Evolutionary conservation across 2,113 vertebrate species (phyloP), one percentile per base, ranked within the genome.

Genomic region (Symphodus melops): DNA sequence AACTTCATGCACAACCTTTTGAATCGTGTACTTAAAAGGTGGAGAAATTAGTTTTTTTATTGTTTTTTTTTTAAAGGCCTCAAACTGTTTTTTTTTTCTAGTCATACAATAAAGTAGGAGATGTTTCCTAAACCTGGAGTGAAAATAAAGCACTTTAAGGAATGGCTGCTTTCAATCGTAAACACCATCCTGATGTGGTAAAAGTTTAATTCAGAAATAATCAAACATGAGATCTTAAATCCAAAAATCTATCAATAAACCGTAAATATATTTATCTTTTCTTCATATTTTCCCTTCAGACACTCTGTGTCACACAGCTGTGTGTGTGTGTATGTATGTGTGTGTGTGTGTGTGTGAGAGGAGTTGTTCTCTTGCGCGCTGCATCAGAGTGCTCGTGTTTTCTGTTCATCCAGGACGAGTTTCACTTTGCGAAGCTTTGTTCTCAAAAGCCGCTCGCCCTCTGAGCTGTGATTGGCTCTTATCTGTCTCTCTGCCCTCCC

Each of bases 381-480:
- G 64, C 56, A 33, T 58, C 75, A 41, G 52, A 46, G 68, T 4
- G n/a, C 79, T 82, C 28, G 1, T 6, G 28, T 48, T 19, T 6
- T 81, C 48, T 16, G 57, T 2, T 75, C 65, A 65, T 85, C 82
- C n/a, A 56, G 78, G 52, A 72, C 86, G 69, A 77, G 28, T 53
- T 61, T 81, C 48, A 14, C 33, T 64, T 78, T 82, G 78, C 16
- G 80, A 79, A 72, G 73, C 60, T 19, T 81, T 52, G 66, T 62
- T 49, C 16, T 48, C 46, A 16, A 48, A 33, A 48, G n/a, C 16
- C 46, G 14, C 5, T 72, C 12, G 41, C 42, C 23, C 77, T 44
- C 69, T 49, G 53, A 55, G 84, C 84, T 82, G 75, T 36, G 88
- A 89, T 79, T 88, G 86, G 84, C 86, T 91, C 44, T 25, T 68